Evolutionary conservation across 2,113 vertebrate species (phyloP).

Genomic region (Rhynchopsitta pachyrhyncha): DNA sequence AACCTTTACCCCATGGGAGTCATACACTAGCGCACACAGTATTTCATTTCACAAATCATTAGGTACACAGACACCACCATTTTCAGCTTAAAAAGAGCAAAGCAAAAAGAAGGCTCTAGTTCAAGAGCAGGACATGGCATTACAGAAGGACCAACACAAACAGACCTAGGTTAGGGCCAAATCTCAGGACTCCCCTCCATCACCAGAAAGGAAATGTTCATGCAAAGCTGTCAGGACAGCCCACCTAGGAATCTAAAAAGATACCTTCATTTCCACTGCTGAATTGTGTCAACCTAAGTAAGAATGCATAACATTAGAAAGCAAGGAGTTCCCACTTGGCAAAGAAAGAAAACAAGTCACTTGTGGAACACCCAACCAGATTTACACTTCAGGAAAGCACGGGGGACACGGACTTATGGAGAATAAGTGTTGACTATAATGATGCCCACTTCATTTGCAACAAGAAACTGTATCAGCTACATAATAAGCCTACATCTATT

Average conservation of each 20-base stretch:
- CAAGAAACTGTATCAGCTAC: background rate
- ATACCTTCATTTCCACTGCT: background rate
- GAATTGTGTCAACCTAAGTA: background rate
- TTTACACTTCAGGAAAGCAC: background rate
- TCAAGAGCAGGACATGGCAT: background rate
- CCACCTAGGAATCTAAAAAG: background rate
- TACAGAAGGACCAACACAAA: background rate
- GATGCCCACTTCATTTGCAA: background rate
- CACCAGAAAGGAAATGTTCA: background rate
- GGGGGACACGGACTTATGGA: background rate
- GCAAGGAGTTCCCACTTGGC: background rate
- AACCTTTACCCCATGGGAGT: fast-evolving
- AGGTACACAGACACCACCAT: background rate
- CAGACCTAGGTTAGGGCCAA: background rate
- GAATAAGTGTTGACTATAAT: background rate
- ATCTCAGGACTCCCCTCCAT: background rate
- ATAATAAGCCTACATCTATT: background rate
- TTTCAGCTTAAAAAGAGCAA: background rate
- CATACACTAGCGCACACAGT: background rate
- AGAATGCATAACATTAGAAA: fast-evolving
- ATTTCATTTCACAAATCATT: background rate
- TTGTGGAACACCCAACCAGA: fast-evolving
- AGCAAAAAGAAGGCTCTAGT: background rate
- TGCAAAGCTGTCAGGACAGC: background rate
- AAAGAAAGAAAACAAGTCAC: background rate